A percentile compares a stretch with the other conserved stretches of the same genome.
These are phyloP conservation scores for Drosophila kuntzei DNA, from an alignment of 2,888 invertebrate species.

Conservation along the genomic window DNA sequence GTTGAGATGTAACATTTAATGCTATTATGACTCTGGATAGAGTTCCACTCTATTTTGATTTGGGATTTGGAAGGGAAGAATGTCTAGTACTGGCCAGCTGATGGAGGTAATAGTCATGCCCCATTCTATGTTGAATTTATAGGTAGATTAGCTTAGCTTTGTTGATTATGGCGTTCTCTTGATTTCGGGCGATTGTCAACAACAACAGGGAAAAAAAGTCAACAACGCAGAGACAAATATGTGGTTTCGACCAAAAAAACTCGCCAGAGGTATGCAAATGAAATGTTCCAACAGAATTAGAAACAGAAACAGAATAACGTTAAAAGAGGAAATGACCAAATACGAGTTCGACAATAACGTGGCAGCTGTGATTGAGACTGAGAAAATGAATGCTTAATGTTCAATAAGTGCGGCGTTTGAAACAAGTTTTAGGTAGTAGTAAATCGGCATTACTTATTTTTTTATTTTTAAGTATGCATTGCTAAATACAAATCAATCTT, in stretches of 20 bases:
- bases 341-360: conserved; percentile 33
- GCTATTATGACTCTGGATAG: not conserved
- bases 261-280: conserved; percentile 66
- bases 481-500: conserved; percentile 36
- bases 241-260: conserved; percentile 50
- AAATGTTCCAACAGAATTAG: conserved; percentile 53
- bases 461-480: not conserved
- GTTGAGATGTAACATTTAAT: conserved; percentile 16
- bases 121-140: conserved; percentile 28
- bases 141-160: conserved; percentile 23
- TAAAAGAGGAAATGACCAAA: conserved; percentile 74
- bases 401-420: conserved; percentile 40
- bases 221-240: conserved; percentile 47
- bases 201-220: conserved; percentile 10
- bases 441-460: conserved; percentile 27
- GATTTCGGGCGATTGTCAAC: conserved; percentile 27
- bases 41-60: not conserved
- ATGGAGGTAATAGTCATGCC: conserved; percentile 7
- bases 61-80: not conserved
- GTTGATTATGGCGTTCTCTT: conserved; percentile 46
- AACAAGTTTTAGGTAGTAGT: conserved; percentile 52
- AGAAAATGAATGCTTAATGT: conserved; percentile 19
- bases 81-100: not conserved
- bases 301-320: conserved; percentile 27
- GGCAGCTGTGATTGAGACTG: conserved; percentile 17